Evolutionary conservation across 2,888 invertebrate genomes (phyloP), one percentile per base, ranked within the genome.

Genomic region (Heliconius hortense): DNA sequence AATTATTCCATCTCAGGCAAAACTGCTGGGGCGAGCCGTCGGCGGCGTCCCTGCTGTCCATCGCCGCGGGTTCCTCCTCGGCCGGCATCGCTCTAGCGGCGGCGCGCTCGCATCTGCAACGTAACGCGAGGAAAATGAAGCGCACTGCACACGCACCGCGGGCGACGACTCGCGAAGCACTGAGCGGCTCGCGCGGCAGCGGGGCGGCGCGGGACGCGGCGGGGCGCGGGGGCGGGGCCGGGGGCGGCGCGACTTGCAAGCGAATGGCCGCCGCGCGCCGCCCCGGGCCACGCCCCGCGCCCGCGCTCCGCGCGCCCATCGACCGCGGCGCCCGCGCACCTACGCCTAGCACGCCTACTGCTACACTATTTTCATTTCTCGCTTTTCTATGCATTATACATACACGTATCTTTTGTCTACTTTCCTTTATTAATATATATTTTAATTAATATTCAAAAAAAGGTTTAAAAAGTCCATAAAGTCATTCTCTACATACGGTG

Each of bases 1-100:
- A 98, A 92, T 98, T 98, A 95, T 98, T 98, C 98, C 98, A 98
- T 80, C 98, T 95, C 85, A 98, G 94, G 90, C 98, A 98, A 93
- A 98, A 98, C 89, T 98, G 97, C 94, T 97, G 97, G 94, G 97
- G 97, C 87, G 96, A 96, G 82, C 89, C 91, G 82, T 88, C 88
- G 84, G 82, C 85, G 81, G 85, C 82, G 73, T 91, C 92, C 82
- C 90, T 90, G 86, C 89, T 88, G 87, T 92, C 92, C 92, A 82
- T 83, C 81, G 88, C 88, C 88, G 89, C 89, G 86, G 91, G 88
- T 84, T 93, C 93, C 86, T 92, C 93, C 89, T 93, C 93, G 87
- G 93, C 92, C 88, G 93, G 93, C 92, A 94, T 93, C 84, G 82
- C 83, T 88, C 86, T 81, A 87, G 83, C 85, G 84, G 83, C 85